Conservation (phyloP, 2,113 vertebrate genomes). For the Ctenomys sociabilis region DNA sequence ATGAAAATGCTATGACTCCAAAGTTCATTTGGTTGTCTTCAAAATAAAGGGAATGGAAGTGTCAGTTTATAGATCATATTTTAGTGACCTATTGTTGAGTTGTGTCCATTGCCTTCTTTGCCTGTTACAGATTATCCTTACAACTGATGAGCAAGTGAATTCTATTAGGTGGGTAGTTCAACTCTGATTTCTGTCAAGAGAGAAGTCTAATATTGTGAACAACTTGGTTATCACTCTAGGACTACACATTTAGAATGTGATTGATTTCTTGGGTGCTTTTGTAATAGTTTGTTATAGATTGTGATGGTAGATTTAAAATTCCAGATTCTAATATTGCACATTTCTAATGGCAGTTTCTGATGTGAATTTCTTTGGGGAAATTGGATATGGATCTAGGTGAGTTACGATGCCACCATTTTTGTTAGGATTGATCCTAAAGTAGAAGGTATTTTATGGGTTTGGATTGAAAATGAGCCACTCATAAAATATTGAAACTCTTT, state of each 20-base stretch:
- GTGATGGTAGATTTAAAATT: constrained; percentile 26
- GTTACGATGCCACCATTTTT: not conserved
- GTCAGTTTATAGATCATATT: constrained; percentile 41
- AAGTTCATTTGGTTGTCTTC: constrained; percentile 26
- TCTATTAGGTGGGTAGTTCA: constrained; percentile 42
- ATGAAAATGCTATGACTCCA: not conserved
- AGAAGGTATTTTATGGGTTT: constrained; percentile 45
- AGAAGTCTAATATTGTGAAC: constrained; percentile 47
- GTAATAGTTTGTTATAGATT: constrained; percentile 49
- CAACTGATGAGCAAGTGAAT: constrained; percentile 35
- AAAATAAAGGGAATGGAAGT: constrained; percentile 46
- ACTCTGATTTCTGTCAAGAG: constrained; percentile 12
- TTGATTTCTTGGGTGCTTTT: constrained; percentile 58
- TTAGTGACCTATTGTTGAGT: constrained; percentile 54
- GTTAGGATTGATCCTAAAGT: constrained; percentile 11
- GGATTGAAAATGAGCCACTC: constrained; percentile 3
- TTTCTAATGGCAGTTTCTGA: constrained; percentile 33
- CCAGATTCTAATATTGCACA: constrained; percentile 8
- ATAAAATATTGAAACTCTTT: constrained; percentile 19
- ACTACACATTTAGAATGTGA: constrained; percentile 1
- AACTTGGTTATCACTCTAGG: constrained; percentile 20
- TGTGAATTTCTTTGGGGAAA: constrained; percentile 56
- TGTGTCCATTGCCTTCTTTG: not conserved
- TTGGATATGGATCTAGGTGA: constrained; percentile 49
- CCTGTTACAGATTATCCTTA: constrained; percentile 33